phyloP scores from a whole-genome alignment of 2,888 invertebrate genomes.

The Cepaea hortensis region DNA sequence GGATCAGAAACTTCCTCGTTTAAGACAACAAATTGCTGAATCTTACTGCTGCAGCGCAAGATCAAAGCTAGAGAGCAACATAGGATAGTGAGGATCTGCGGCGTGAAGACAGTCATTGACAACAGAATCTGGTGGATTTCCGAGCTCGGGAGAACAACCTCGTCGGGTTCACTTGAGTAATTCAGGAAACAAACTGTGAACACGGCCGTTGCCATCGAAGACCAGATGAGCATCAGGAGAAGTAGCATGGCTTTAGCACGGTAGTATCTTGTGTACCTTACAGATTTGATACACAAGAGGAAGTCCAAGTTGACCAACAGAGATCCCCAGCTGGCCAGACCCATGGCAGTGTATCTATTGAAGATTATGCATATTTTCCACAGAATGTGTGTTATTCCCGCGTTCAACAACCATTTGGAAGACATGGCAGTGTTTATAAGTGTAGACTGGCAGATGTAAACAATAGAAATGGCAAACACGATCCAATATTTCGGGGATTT shows the following conservation, averaged over 20 bases:
- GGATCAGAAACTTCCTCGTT: not conserved
- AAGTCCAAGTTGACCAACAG: constrained; percentile 6
- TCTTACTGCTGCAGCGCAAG: not conserved
- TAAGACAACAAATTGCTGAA: not conserved
- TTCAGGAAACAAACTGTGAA: not conserved
- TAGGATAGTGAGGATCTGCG: not conserved
- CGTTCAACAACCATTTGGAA: not conserved
- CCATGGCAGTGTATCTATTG: constrained; percentile 12
- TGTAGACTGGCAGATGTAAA: not conserved
- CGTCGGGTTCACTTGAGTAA: too few relatives aligned
- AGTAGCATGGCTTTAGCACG: not conserved
- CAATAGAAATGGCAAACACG: not conserved
- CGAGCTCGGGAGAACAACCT: too few relatives aligned
- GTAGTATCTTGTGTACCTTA: not conserved
- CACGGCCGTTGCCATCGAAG: not conserved
- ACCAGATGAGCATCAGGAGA: not conserved
- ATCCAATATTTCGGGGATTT: constrained; percentile 24
- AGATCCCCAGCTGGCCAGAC: not conserved
- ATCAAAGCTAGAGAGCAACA: not conserved
- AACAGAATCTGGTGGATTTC: not conserved
- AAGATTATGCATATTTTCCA: constrained; percentile 16
- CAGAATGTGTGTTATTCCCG: not conserved
- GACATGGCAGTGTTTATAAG: not conserved
- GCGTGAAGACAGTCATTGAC: not conserved
- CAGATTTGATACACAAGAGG: constrained; percentile 18